Conservation (phyloP, 2,797 vertebrate genomes). For the Synaphobranchus kaupii region DNA sequence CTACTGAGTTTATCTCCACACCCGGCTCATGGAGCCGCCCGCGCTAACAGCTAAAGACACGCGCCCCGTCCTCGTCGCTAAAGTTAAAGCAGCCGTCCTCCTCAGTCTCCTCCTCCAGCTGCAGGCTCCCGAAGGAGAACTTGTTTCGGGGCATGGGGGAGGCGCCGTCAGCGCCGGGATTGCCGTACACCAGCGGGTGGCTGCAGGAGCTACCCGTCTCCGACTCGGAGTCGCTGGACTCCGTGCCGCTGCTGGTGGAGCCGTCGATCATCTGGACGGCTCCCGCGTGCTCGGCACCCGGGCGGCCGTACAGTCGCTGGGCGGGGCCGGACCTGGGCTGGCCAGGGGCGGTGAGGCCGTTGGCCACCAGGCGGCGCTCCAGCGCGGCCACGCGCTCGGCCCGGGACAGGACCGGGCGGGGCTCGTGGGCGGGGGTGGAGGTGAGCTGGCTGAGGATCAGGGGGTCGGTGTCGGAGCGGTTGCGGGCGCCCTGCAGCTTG, state of each 20-base stretch:
- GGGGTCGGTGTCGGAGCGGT: constrained; percentile 89
- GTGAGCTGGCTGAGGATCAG: constrained; percentile 85
- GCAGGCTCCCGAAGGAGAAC: constrained; percentile 74
- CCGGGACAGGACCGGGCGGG: constrained; percentile 59
- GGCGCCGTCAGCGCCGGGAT: constrained; percentile 70
- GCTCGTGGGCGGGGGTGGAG: constrained; percentile 65
- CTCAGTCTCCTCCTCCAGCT: constrained; percentile 68
- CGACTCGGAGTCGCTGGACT: constrained; percentile 86
- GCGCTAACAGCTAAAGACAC: constrained; percentile 73
- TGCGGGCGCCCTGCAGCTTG: constrained; percentile 70
- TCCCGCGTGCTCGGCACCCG: constrained; percentile 40
- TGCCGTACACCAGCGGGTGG: constrained; percentile 79
- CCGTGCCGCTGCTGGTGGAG: constrained; percentile 85
- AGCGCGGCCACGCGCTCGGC: constrained; percentile 56
- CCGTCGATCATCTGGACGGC: constrained; percentile 79
- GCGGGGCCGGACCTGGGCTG: constrained; percentile 63
- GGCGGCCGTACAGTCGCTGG: constrained; percentile 61
- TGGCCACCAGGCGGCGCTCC: constrained; percentile 67
- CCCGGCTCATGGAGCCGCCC: background rate
- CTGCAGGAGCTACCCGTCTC: constrained; percentile 76
- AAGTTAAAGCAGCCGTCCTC: constrained; percentile 71
- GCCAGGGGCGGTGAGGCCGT: constrained; percentile 57
- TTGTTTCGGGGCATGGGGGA: constrained; percentile 71
- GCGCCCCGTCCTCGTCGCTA: constrained; percentile 74
- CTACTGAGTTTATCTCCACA: background rate